A percentile compares a stretch with the other conserved stretches of the same genome.
Conservation (phyloP, 2,113 vertebrate genomes). For the Ictalurus furcatus region DNA sequence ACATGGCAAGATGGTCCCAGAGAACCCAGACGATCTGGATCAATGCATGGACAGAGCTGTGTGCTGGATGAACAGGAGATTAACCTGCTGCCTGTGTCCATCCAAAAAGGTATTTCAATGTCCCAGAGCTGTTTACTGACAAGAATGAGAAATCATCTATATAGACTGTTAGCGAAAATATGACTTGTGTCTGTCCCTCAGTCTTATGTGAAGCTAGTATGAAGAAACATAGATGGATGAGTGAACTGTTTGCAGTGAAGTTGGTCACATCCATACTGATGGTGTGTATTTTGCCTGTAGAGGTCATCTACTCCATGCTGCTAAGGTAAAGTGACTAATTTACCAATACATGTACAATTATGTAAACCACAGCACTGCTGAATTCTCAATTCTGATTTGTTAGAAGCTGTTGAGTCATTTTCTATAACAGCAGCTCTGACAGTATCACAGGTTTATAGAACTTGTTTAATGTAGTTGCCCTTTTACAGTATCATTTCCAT, state of each 20-base stretch:
- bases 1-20: slow-evolving; percentile 7
- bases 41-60: slow-evolving; percentile 37
- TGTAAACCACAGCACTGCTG: not conserved
- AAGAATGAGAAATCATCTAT: not conserved
- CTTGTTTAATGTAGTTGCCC: not conserved
- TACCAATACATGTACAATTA: not conserved
- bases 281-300: slow-evolving; percentile 74
- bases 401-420: not conserved
- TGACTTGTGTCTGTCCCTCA: slow-evolving; percentile 54
- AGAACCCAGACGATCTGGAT: not conserved
- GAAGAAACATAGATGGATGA: slow-evolving; percentile 60
- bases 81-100: slow-evolving; percentile 69
- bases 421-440: not conserved
- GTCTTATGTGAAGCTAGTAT: slow-evolving; percentile 72
- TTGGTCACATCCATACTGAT: slow-evolving; percentile 70
- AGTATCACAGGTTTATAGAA: not conserved
- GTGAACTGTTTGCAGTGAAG: slow-evolving; percentile 64
- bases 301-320: slow-evolving; percentile 61
- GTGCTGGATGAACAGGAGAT: slow-evolving; percentile 68
- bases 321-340: slow-evolving; percentile 67
- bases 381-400: not conserved
- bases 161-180: not conserved
- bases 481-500: not conserved
- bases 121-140: not conserved
- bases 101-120: slow-evolving; percentile 70